Evolutionary conservation across 53 echinoderm and acorn worm genomes (phyloP).

Genomic region (Zoroaster sp.): DNA sequence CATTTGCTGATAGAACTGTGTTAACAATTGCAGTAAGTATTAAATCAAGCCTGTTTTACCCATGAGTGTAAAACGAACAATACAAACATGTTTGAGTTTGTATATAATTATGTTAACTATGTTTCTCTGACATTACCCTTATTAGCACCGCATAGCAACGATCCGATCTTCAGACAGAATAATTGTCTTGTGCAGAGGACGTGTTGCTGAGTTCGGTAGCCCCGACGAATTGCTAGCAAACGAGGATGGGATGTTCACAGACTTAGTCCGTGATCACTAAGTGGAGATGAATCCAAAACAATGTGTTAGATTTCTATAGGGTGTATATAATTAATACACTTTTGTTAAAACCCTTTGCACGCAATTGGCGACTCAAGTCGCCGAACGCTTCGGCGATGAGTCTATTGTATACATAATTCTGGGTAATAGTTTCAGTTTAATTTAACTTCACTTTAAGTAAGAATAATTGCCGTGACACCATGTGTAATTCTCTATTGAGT

Average conservation of each 20-base stretch:
- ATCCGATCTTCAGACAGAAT: conserved; percentile 59
- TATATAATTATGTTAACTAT: not conserved
- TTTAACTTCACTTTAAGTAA: no score
- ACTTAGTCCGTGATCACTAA: conserved; percentile 31
- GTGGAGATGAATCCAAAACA: no score
- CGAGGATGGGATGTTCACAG: conserved; percentile 51
- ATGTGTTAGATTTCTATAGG: no score
- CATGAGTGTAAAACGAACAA: not conserved
- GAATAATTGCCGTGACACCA: no score
- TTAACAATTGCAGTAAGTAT: conserved; percentile 83
- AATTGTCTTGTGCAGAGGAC: conserved; percentile 42
- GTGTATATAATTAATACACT: no score
- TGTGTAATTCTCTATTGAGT: no score
- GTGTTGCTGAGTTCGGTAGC: conserved; percentile 46
- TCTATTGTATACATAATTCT: no score
- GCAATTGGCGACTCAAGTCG: no score
- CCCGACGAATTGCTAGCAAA: conserved; percentile 45
- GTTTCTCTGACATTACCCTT: not conserved
- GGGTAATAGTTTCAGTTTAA: no score
- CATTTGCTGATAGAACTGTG: conserved; percentile 70
- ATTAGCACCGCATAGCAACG: conserved; percentile 63
- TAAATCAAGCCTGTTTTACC: not conserved
- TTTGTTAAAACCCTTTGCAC: no score
- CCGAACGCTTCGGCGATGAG: no score
- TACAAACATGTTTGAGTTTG: not conserved